Evolutionary conservation across 2,888 invertebrate species (phyloP).

Genomic region (Magallana nippona): DNA sequence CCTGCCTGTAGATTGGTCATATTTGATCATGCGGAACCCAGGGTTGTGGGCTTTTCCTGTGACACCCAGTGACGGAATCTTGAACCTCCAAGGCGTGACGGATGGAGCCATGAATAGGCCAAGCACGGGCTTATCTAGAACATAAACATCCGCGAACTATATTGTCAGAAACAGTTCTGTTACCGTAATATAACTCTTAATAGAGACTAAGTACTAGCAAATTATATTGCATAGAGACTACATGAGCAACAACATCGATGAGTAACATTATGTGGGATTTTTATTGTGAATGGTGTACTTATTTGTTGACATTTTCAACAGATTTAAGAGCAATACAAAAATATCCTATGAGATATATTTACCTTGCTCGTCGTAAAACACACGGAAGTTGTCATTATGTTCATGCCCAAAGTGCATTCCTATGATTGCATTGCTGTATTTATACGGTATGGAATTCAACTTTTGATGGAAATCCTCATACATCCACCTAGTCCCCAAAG

Average conservation of each 20-base stretch:
- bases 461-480: slow-evolving; percentile 75
- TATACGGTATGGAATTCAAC: slow-evolving; percentile 72
- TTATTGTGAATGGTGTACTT: too few species aligned
- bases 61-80: slow-evolving; percentile 55
- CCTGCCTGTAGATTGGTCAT: slow-evolving; percentile 86
- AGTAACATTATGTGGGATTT: too few species aligned
- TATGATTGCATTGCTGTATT: slow-evolving; percentile 76
- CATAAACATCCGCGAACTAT: neutral
- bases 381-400: slow-evolving; percentile 74
- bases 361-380: slow-evolving; percentile 61
- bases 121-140: slow-evolving; percentile 86
- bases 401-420: slow-evolving; percentile 76
- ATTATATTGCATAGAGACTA: too few species aligned
- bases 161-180: too few species aligned
- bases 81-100: slow-evolving; percentile 90
- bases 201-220: too few species aligned
- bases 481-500: slow-evolving; percentile 72
- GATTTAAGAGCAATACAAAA: too few species aligned
- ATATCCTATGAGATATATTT: neutral
- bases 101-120: slow-evolving; percentile 93
- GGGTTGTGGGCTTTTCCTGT: slow-evolving; percentile 86
- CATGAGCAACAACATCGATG: too few species aligned
- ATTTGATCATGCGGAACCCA: slow-evolving; percentile 92
- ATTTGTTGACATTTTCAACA: too few species aligned
- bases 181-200: too few species aligned